Evolutionary conservation across 2,113 vertebrate species (phyloP).

Genomic region (Hiodon alosoides): DNA sequence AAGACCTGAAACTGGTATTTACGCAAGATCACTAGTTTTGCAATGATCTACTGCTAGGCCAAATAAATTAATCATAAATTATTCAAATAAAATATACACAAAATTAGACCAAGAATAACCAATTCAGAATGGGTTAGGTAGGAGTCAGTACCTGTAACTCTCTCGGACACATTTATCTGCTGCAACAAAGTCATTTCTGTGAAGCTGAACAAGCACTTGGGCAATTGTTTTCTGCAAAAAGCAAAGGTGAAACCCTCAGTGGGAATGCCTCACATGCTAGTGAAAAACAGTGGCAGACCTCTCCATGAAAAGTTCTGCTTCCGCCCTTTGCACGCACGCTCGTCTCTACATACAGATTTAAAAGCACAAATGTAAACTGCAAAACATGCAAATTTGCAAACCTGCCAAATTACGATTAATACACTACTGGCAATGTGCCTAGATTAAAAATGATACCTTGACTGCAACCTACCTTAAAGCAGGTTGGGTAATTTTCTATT

Average conservation of each 20-base stretch:
- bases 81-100: too few species aligned
- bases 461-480: slow-evolving; percentile 70
- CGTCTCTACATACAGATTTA: too few species aligned
- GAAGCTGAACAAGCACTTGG: slow-evolving; percentile 80
- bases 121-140: background rate
- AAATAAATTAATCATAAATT: too few species aligned
- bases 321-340: too few species aligned
- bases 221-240: slow-evolving; percentile 77
- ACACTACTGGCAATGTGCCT: too few species aligned
- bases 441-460: background rate
- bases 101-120: background rate
- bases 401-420: too few species aligned
- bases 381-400: too few species aligned
- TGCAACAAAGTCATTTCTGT: slow-evolving; percentile 78
- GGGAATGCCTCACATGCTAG: too few species aligned
- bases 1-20: background rate
- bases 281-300: too few species aligned
- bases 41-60: too few species aligned
- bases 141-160: slow-evolving; percentile 70
- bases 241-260: background rate
- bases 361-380: too few species aligned
- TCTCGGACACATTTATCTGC: slow-evolving; percentile 79
- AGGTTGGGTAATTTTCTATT: slow-evolving; percentile 82
- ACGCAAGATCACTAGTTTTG: background rate
- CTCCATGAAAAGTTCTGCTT: too few species aligned